Evolutionary conservation across 2,888 invertebrate species (phyloP), one percentile per base, ranked within the genome.

Genomic region (Hypomecis atomaria): DNA sequence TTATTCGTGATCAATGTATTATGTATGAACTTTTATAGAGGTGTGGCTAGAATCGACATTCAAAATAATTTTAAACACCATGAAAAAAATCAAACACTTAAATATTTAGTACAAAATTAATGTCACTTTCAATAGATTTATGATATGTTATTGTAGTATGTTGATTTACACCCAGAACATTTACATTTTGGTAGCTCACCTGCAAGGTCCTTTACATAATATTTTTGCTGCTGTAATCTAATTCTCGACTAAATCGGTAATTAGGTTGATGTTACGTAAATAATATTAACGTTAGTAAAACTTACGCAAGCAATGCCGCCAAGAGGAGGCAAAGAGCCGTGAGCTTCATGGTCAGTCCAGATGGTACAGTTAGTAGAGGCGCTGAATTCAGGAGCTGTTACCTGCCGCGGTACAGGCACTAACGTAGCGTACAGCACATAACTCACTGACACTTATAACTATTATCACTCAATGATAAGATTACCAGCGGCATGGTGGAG

Each of bases 381-480:
- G 78, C 76, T 79, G 79, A 81, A 76, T 83, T 79, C 78, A 85
- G 83, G 75, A 83, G 80, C 78, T 76, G 78, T 83, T 84, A 83
- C 86, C 88, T 86, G 83, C 77, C 74, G 80, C 76, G 79, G 75
- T 81, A 83, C 86, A 78, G 84, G 86, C 81, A 87, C 88, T 85
- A 84, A 79, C 88, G 82, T 82, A 80, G 79, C 79, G 78, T 82
- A 83, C 78, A 82, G 82, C 87, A 78, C 88, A 88, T 86, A 88
- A 85, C 92, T 92, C 88, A 92, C 92, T 92, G 90, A 90, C 89
- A 90, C 91, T 90, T 90, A 89, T 87, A 89, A 88, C 89, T 87
- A 86, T 88, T 92, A 92, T 92, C 92, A 90, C 85, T 87, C 83
- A 84, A 83, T 87, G 92, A 92, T 92, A 92, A 92, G 90, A 91